Evolutionary conservation across 2,888 invertebrate species (phyloP).

Genomic region (Melangyna quadrimaculata): DNA sequence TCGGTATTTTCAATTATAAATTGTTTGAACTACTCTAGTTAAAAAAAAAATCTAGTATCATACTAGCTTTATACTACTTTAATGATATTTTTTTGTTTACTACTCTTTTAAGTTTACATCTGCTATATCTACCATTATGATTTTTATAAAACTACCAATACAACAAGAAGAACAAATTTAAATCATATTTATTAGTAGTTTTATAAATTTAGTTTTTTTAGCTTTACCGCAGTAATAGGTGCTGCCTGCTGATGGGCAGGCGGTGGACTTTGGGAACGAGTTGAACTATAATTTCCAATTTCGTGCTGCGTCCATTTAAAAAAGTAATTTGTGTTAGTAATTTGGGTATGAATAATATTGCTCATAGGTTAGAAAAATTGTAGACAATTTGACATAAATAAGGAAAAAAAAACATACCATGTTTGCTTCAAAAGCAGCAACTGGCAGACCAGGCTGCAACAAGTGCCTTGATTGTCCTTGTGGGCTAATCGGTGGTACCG

Average conservation of each 20-base stretch:
- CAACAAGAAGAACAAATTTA: neutral
- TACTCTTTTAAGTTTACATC: neutral
- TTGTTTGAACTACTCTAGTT: too few species aligned
- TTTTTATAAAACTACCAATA: neutral
- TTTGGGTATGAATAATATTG: neutral
- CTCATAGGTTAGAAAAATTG: neutral
- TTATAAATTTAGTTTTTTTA: neutral
- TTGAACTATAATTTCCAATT: slow-evolving; percentile 79
- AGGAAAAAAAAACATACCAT: slow-evolving; percentile 84
- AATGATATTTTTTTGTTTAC: neutral
- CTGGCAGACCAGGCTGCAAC: slow-evolving; percentile 83
- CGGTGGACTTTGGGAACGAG: slow-evolving; percentile 87
- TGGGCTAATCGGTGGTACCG: slow-evolving; percentile 84
- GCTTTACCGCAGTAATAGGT: slow-evolving; percentile 86
- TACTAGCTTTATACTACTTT: neutral
- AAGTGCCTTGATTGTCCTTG: slow-evolving; percentile 83
- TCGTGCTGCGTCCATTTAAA: slow-evolving; percentile 83
- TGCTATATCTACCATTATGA: neutral
- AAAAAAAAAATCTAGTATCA: too few species aligned
- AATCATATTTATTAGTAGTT: neutral
- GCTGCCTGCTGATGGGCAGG: slow-evolving; percentile 92
- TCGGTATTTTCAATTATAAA: too few species aligned
- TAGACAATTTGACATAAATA: neutral
- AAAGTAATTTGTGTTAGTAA: slow-evolving; percentile 16
- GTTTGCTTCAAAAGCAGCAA: slow-evolving; percentile 85